phyloP scores from a whole-genome alignment of 2,113 vertebrate genomes.

The Silurus meridionalis region DNA sequence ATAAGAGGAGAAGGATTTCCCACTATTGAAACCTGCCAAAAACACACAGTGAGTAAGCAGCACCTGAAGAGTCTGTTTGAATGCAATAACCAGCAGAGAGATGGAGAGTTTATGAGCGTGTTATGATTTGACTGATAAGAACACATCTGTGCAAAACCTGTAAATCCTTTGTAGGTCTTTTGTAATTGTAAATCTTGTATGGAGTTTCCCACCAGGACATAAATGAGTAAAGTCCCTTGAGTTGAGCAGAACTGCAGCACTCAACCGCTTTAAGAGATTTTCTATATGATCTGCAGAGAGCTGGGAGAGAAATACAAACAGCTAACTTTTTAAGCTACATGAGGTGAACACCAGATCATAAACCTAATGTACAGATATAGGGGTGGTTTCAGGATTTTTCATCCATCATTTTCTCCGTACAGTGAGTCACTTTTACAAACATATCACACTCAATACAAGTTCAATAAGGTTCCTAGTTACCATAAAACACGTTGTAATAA shows the following conservation, averaged over 20 bases:
- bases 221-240: not conserved
- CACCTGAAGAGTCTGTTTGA: slow-evolving; percentile 56
- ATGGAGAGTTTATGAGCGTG: not conserved
- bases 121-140: slow-evolving; percentile 13
- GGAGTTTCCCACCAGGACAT: not conserved
- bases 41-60: slow-evolving; percentile 44
- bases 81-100: slow-evolving; percentile 37
- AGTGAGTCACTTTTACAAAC: not conserved
- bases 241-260: not conserved
- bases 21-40: slow-evolving; percentile 65
- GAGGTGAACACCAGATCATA: not conserved
- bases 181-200: not conserved
- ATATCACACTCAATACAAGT: not conserved
- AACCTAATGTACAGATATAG: not conserved
- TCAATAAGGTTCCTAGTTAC: not conserved
- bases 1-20: slow-evolving; percentile 77
- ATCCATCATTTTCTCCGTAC: not conserved
- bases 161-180: not conserved
- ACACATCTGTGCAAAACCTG: slow-evolving; percentile 26
- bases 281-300: too few relatives aligned
- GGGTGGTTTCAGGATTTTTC: not conserved
- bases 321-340: not conserved
- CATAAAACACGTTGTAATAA: not conserved
- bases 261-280: not conserved
- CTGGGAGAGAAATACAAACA: not conserved